Evolutionary conservation across 2,797 vertebrate species (phyloP).

Genomic region (Gobio occitaniae): DNA sequence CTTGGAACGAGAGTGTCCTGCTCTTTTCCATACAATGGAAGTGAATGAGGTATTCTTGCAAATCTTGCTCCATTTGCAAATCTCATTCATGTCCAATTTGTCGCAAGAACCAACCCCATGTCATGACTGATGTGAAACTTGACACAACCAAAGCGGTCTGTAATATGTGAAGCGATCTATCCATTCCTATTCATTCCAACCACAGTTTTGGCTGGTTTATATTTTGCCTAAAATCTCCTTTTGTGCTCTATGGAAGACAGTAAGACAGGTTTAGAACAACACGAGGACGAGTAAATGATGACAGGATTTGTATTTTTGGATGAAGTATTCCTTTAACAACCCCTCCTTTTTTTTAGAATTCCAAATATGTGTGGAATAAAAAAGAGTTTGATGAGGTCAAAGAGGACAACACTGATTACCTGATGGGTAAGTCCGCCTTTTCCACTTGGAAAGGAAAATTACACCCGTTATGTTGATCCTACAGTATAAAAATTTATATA

Average conservation of each 20-base stretch:
- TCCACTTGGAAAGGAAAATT: background rate
- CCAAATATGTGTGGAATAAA: constrained; percentile 83
- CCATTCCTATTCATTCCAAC: background rate
- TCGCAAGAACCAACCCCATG: background rate
- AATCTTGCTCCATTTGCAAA: background rate
- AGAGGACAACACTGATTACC: constrained; percentile 71
- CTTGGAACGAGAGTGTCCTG: background rate
- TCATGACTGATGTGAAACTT: background rate
- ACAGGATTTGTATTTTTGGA: background rate
- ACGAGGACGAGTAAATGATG: background rate
- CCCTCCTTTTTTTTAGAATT: constrained; percentile 65
- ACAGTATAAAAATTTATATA: background rate
- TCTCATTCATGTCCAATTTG: background rate
- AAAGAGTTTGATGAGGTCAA: constrained; percentile 71
- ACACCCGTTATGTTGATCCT: background rate
- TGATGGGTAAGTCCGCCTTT: constrained; percentile 77
- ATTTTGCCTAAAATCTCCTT: background rate
- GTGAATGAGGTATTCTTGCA: background rate
- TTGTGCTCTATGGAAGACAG: background rate
- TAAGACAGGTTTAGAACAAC: background rate
- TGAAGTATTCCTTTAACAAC: background rate
- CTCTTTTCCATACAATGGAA: background rate
- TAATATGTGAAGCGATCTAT: background rate
- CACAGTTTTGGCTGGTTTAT: background rate
- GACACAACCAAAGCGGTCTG: background rate